phyloP scores from a whole-genome alignment of 2,797 vertebrate genomes.

The Sternarchorhynchus goeldii region DNA sequence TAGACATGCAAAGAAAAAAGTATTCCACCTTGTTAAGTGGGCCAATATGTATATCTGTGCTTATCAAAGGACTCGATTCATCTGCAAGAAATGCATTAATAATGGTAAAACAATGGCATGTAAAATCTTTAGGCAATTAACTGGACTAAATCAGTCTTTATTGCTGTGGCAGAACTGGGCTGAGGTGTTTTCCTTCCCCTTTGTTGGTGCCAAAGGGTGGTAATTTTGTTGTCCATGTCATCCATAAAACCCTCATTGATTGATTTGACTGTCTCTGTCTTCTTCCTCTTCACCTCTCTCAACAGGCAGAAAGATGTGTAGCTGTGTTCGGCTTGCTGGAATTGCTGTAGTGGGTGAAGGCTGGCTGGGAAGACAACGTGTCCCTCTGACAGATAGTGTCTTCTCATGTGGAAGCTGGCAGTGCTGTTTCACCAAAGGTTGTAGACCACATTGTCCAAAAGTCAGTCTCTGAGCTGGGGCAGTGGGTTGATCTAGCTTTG shows the following conservation, averaged over 20 bases:
- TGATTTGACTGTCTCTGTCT: slow-evolving; percentile 68
- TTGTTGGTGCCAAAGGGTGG: slow-evolving; percentile 62
- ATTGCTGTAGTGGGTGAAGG: slow-evolving; percentile 7
- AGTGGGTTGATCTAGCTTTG: slow-evolving; percentile 52
- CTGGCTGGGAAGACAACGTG: slow-evolving; percentile 63
- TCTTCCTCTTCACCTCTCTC: slow-evolving; percentile 60
- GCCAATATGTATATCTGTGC: not conserved
- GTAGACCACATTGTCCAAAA: slow-evolving; percentile 38
- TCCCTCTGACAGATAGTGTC: slow-evolving; percentile 71
- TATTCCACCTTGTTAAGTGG: not conserved
- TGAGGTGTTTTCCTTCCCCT: slow-evolving; percentile 47
- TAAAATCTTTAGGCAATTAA: not conserved
- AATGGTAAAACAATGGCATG: not conserved
- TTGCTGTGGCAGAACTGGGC: not conserved
- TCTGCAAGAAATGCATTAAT: not conserved
- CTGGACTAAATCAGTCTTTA: slow-evolving; percentile 1
- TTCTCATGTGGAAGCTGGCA: slow-evolving; percentile 34
- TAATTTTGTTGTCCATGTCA: slow-evolving; percentile 68
- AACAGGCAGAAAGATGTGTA: slow-evolving; percentile 78
- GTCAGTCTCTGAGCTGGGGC: slow-evolving; percentile 34
- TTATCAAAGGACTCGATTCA: not conserved
- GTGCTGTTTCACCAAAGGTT: slow-evolving; percentile 34
- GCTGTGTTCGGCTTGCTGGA: slow-evolving; percentile 62
- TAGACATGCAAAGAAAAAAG: not conserved
- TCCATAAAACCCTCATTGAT: slow-evolving; percentile 78